Evolutionary conservation across 2,797 vertebrate species (phyloP).

Genomic region (Enoplosus armatus): DNA sequence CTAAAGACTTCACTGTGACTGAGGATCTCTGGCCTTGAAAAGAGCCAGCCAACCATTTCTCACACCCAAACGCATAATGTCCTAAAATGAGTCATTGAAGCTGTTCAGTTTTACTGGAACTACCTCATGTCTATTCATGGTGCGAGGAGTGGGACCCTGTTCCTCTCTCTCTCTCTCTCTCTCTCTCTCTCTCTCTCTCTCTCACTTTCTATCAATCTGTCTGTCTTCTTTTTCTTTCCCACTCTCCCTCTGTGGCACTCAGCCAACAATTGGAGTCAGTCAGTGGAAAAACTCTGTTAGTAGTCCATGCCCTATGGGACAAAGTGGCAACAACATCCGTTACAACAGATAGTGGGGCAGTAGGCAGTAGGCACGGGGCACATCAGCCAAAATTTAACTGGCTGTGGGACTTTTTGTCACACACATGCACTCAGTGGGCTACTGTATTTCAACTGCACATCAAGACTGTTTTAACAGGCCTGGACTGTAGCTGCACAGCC

Average conservation of each 20-base stretch:
- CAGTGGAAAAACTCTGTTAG: conserved; percentile 81
- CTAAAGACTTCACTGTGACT: conserved; percentile 48
- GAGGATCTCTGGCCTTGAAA: conserved; percentile 51
- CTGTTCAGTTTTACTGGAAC: conserved; percentile 24
- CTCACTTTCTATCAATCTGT: conserved; percentile 44
- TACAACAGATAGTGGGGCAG: conserved; percentile 68
- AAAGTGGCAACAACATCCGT: conserved; percentile 73
- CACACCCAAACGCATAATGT: conserved; percentile 33
- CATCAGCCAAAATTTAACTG: conserved; percentile 55
- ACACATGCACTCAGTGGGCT: conserved; percentile 36
- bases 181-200: conserved; percentile 25
- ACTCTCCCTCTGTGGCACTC: conserved; percentile 62
- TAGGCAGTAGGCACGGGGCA: conserved; percentile 39
- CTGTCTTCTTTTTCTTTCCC: conserved; percentile 43
- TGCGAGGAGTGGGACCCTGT: conserved; percentile 16
- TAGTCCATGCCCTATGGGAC: conserved; percentile 78
- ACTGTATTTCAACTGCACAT: conserved; percentile 30
- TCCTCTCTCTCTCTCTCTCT: conserved; percentile 23
- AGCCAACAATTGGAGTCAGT: conserved; percentile 76
- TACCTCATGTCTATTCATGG: conserved; percentile 51
- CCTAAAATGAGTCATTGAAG: conserved; percentile 53
- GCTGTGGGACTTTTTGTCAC: conserved; percentile 52
- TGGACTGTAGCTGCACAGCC: conserved; percentile 13
- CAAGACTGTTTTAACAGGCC: conserved; percentile 7
- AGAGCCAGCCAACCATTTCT: conserved; percentile 45